Percentiles rank a stretch among this genome's conserved stretches.
Evolutionary conservation across 2,888 invertebrate genomes (phyloP).

Genomic region (Drosophila testacea): DNA sequence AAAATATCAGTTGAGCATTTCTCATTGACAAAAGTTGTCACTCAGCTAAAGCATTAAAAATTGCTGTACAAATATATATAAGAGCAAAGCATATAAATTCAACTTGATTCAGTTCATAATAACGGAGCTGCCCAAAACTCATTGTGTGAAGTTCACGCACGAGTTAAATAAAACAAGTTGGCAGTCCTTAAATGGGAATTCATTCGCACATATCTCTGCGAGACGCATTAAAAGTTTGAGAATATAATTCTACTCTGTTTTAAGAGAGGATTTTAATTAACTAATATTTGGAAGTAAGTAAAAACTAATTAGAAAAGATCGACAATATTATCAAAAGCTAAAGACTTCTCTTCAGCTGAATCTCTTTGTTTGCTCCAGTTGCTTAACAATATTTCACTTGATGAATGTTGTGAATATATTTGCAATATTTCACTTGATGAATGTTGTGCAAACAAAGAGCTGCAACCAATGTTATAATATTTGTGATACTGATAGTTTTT

Average conservation of each 20-base stretch:
- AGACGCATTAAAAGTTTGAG: too few species aligned
- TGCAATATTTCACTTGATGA: background rate
- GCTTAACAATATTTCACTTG: background rate
- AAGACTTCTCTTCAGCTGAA: background rate
- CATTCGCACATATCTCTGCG: too few species aligned
- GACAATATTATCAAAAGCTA: background rate
- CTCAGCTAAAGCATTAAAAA: background rate
- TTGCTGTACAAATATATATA: background rate
- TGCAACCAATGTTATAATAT: too few species aligned
- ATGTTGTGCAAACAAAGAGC: background rate
- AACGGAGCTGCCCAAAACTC: background rate
- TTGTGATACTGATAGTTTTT: constrained; percentile 1
- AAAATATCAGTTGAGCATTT: background rate
- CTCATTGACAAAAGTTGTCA: background rate
- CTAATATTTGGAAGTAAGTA: constrained; percentile 4
- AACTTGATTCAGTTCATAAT: background rate
- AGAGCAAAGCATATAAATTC: background rate
- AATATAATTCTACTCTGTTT: too few species aligned
- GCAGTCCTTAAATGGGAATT: too few species aligned
- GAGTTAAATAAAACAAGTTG: background rate
- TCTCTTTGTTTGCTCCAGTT: constrained; percentile 9
- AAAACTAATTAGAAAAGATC: background rate
- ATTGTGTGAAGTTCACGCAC: background rate
- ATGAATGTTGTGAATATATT: background rate
- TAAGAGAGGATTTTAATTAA: too few species aligned